Conservation (phyloP, 2,797 vertebrate genomes). For the Scarus forsteni region DNA sequence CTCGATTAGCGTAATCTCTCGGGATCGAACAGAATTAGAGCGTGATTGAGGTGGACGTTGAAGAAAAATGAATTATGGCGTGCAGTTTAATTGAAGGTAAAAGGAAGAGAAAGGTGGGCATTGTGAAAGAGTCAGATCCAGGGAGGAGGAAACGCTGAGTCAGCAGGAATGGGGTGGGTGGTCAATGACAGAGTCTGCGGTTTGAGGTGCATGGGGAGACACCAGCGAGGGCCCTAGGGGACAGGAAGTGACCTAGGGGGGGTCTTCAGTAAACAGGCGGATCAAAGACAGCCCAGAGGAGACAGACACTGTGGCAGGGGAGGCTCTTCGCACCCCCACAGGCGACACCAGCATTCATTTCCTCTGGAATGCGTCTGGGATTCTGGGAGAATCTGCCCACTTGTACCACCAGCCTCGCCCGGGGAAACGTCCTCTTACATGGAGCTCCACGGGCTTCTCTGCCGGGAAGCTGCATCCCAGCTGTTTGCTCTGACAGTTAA, state of each 20-base stretch:
- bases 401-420: conserved; percentile 66
- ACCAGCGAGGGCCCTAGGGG: conserved; percentile 51
- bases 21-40: conserved; percentile 46
- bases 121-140: conserved; percentile 3
- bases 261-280: conserved; percentile 77
- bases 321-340: conserved; percentile 80
- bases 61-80: background rate
- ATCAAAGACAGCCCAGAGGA: conserved; percentile 79
- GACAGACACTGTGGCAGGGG: conserved; percentile 73
- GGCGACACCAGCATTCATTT: conserved; percentile 81
- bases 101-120: conserved; percentile 2
- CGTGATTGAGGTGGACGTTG: conserved; percentile 14
- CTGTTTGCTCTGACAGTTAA: conserved; percentile 32
- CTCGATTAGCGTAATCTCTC: conserved; percentile 54
- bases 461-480: conserved; percentile 52
- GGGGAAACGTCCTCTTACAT: conserved; percentile 61
- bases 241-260: conserved; percentile 76
- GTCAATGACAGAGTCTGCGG: conserved; percentile 50
- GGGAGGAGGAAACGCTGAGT: conserved; percentile 38
- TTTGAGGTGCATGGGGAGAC: conserved; percentile 55
- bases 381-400: conserved; percentile 71
- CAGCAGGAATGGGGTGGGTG: conserved; percentile 57
- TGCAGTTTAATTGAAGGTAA: conserved; percentile 5
- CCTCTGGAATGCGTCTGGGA: conserved; percentile 84
- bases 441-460: conserved; percentile 53